Evolutionary conservation across 2,888 invertebrate genomes (phyloP), one percentile per base, ranked within the genome.

Genomic region (Sinopyrophorus schimmeli): DNA sequence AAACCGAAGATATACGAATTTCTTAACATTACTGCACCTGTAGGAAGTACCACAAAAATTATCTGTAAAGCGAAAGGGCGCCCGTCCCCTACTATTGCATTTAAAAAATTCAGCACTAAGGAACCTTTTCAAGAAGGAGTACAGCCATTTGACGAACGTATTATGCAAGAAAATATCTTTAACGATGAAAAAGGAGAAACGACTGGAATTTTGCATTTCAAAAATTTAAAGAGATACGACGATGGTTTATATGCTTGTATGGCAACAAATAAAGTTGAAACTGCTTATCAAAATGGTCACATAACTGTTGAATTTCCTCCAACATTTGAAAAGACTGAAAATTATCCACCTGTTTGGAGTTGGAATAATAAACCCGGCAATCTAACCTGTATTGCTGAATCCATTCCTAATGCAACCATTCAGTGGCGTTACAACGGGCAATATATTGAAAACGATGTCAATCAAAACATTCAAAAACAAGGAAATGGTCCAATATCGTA

Each of bases 171-270:
- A 66, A 72, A 83, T 64, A 62, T 74, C 35, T 63, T 74, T 59
- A 74, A 81, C 55, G 73, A 78, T 5, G 74, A 75, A n/a, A 76
- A 75, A 23, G 79, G 80, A 4, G 80, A 83, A 63, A 77, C 81
- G 0, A 77, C 79, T 37, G 90, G 84, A 15, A 81, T 80, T 1
- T 74, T 94, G 49, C 81, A 80, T 20, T 87, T 94, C 59, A 69
- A 77, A 1, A 80, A 81, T 37, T 66, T 87, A 7, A 77, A 80
- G 38, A 78, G 88, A 51, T 77, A 80, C 2, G 89, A 94, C 70
- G 94, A 94, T 70, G 94, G 93, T 0, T 77, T 94, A 5, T 94
- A 94, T 69, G 89, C 88, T 66, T 94, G 94, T 68, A 79, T 89
- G 35, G 92, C 92, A 3, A 78, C 80, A 62, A 93, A 92, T 65